phyloP scores from a whole-genome alignment of 2,113 vertebrate species.

The Callopanchax toddi region DNA sequence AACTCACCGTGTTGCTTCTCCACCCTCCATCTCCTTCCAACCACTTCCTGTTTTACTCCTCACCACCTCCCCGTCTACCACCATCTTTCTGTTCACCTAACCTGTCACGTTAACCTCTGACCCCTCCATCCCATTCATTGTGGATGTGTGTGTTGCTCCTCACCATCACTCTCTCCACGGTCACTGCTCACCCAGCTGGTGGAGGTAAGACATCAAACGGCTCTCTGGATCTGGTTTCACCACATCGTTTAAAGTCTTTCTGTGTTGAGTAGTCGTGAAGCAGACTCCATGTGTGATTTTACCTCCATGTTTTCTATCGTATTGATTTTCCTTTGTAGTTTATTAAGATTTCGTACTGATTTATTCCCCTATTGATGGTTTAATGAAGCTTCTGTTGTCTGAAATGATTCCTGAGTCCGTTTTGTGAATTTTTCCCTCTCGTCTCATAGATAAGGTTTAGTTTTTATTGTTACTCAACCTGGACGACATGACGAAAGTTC shows the following conservation, averaged over 20 bases:
- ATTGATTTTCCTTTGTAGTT: no score
- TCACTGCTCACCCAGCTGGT: conserved; percentile 83
- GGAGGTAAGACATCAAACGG: conserved; percentile 78
- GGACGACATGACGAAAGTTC: conserved; percentile 37
- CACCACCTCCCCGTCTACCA: conserved; percentile 1
- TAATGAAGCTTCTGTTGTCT: no score
- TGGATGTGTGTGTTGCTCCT: conserved; percentile 76
- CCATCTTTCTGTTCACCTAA: conserved; percentile 10
- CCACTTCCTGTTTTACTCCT: conserved; percentile 1
- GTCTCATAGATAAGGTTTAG: conserved; percentile 18
- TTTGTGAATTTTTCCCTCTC: conserved; percentile 14
- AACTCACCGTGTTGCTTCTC: conserved; percentile 81
- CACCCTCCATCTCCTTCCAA: conserved; percentile 42
- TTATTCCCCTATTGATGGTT: no score
- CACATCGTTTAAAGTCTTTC: conserved; percentile 30
- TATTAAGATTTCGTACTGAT: no score
- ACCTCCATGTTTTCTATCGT: neutral
- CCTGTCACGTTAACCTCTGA: conserved; percentile 20
- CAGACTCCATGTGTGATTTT: neutral
- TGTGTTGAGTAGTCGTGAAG: no score
- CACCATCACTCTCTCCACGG: conserved; percentile 71
- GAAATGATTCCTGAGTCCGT: neutral
- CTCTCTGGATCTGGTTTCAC: conserved; percentile 12
- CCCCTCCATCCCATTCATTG: conserved; percentile 61
- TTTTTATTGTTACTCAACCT: neutral